These are phyloP conservation scores for Ypsolopha scabrella DNA, from an alignment of 2,888 invertebrate species.

Conservation along the genomic window DNA sequence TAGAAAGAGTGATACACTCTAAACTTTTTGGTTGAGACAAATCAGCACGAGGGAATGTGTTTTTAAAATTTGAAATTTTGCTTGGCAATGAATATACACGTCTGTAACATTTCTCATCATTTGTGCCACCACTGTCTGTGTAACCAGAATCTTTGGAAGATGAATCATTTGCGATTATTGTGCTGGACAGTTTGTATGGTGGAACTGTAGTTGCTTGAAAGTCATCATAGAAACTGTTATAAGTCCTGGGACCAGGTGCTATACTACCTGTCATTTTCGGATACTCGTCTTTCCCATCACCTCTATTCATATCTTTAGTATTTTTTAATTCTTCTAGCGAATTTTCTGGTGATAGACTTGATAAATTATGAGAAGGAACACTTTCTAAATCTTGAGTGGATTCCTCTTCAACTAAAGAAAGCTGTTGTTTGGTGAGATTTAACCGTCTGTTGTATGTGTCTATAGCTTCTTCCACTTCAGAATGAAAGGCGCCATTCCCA, in stretches of 20 bases:
- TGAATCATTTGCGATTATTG: conserved; percentile 40
- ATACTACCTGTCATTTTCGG: conserved; percentile 17
- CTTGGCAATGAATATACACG: conserved; percentile 45
- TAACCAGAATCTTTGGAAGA: conserved; percentile 63
- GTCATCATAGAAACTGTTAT: conserved; percentile 50
- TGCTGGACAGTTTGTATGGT: conserved; percentile 41
- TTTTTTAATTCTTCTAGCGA: conserved; percentile 25
- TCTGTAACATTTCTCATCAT: conserved; percentile 38
- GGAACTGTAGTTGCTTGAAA: conserved; percentile 31
- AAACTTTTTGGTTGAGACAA: conserved; percentile 48
- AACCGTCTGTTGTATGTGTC: conserved; percentile 42
- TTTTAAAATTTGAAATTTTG: conserved; percentile 26
- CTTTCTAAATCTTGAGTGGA: conserved; percentile 60
- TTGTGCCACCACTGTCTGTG: conserved; percentile 42
- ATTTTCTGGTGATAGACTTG: conserved; percentile 42
- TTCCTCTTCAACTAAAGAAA: conserved; percentile 64
- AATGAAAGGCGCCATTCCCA: conserved; percentile 24
- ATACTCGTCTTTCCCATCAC: conserved; percentile 11
- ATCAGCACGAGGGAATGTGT: conserved; percentile 27
- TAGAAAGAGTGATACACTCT: conserved; percentile 38
- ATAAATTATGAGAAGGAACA: conserved; percentile 42
- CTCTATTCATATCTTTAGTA: conserved; percentile 10
- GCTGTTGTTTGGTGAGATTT: conserved; percentile 45
- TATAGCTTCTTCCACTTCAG: conserved; percentile 37
- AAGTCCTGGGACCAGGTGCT: conserved; percentile 37